These are phyloP conservation scores for Mastigias papua DNA, from an alignment of 30 jellyfish, hydroid and myxozoan species.

Conservation along the genomic window DNA sequence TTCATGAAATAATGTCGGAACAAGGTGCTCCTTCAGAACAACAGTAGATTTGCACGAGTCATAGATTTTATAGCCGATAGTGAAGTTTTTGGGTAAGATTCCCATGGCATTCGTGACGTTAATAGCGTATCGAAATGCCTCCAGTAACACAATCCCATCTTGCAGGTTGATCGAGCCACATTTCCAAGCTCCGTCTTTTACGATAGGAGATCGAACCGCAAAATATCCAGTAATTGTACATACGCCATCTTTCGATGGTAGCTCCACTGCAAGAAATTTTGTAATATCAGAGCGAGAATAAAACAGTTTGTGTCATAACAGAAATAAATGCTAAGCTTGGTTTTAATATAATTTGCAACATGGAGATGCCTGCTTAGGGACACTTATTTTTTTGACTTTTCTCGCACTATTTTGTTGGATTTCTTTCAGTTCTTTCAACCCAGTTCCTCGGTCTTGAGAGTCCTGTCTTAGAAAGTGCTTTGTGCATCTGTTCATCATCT, in stretches of 20 bases:
- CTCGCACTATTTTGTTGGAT: no score
- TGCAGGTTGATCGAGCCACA: constrained; percentile 68
- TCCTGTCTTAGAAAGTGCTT: no score
- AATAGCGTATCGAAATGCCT: constrained; percentile 84
- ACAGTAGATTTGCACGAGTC: constrained; percentile 80
- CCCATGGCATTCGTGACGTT: constrained; percentile 38
- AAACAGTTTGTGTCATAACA: no score
- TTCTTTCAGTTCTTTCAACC: no score
- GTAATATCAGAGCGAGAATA: no score
- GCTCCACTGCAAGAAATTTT: constrained; percentile 11
- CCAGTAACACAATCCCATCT: constrained; percentile 72
- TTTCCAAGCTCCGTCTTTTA: constrained; percentile 20
- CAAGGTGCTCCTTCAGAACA: constrained; percentile 32
- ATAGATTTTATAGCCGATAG: constrained; percentile 59
- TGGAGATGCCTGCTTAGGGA: no score
- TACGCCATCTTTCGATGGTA: constrained; percentile 39
- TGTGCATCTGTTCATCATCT: no score
- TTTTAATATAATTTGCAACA: no score
- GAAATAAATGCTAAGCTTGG: no score
- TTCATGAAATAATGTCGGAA: constrained; percentile 25
- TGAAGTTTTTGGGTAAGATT: constrained; percentile 45
- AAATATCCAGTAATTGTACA: constrained; percentile 61
- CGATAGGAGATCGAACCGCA: constrained; percentile 65
- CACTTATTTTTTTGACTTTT: no score
- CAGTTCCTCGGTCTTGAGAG: no score